A percentile compares a stretch with the other conserved stretches of the same genome.
Conservation (phyloP, 1,140 invertebrate species). For the Atopsyche davidsoni region DNA sequence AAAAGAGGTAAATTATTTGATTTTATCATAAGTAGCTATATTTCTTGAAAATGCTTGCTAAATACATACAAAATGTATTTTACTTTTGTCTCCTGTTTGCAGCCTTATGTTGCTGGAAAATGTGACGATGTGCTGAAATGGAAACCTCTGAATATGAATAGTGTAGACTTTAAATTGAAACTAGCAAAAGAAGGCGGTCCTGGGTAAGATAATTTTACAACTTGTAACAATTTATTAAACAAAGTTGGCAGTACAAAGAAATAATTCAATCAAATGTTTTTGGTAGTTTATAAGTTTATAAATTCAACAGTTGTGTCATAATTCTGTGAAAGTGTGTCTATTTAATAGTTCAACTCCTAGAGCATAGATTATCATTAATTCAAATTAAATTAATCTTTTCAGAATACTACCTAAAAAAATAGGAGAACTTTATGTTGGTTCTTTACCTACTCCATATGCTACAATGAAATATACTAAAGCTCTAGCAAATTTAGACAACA, state of each 20-base stretch:
- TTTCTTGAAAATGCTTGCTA: neutral
- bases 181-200: conserved; percentile 64
- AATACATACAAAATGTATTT: neutral
- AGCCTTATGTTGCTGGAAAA: conserved; percentile 78
- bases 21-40: conserved; percentile 2
- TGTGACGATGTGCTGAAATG: conserved; percentile 91
- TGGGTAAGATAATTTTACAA: conserved; percentile 70
- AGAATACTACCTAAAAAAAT: conserved; percentile 69
- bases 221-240: too few relatives aligned
- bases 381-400: conserved; percentile 35
- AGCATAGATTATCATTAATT: too few relatives aligned
- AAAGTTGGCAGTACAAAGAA: neutral
- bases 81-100: conserved; percentile 34
- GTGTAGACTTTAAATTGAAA: conserved; percentile 90
- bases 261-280: too few relatives aligned
- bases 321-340: too few relatives aligned
- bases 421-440: conserved; percentile 76
- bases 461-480: conserved; percentile 72
- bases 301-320: too few relatives aligned
- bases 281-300: too few relatives aligned
- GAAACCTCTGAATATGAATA: conserved; percentile 92
- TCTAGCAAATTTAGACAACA: conserved; percentile 76
- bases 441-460: conserved; percentile 56
- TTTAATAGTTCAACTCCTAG: too few relatives aligned
- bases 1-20: conserved; percentile 51